Evolutionary conservation across 1,140 invertebrate genomes (phyloP).

Genomic region (Drosophila jambulina): DNA sequence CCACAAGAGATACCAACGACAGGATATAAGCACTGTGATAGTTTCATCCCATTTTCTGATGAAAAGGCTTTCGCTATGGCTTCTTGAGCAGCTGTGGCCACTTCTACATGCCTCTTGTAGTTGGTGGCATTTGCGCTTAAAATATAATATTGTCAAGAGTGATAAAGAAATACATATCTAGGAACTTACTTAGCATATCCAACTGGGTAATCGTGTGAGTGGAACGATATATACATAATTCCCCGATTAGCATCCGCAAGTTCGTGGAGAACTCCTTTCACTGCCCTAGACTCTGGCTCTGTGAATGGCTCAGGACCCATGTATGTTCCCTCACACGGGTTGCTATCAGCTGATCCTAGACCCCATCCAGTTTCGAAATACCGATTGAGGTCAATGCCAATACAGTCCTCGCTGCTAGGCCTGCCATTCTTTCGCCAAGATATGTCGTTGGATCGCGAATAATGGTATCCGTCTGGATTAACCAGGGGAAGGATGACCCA

Average conservation of each 20-base stretch:
- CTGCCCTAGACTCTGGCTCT: conserved; percentile 25
- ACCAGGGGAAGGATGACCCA: conserved; percentile 46
- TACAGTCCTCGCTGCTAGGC: conserved; percentile 11
- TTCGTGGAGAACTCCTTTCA: conserved; percentile 20
- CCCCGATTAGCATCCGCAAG: conserved; percentile 5
- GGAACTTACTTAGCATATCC: conserved; percentile 8
- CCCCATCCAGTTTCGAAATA: conserved; percentile 40
- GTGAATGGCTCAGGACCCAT: conserved; percentile 30
- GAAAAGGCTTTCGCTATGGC: conserved; percentile 20
- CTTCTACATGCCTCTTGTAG: neutral
- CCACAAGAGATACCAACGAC: conserved; percentile 32
- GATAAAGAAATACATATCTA: too few relatives aligned
- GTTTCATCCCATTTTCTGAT: too few relatives aligned
- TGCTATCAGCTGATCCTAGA: rapidly evolving
- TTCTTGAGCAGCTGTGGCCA: conserved; percentile 25
- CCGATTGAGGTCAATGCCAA: conserved; percentile 47
- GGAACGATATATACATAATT: conserved; percentile 43
- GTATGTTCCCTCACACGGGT: conserved; percentile 4
- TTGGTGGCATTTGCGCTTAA: conserved; percentile 14
- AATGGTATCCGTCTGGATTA: conserved; percentile 54
- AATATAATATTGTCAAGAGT: neutral
- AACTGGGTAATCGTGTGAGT: conserved; percentile 11
- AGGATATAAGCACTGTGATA: neutral
- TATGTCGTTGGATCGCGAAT: conserved; percentile 3
- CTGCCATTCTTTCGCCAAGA: conserved; percentile 36